A percentile compares a stretch with the other conserved stretches of the same genome.
Conservation (phyloP, 2,888 invertebrate species). For the Aphrophora alni region DNA sequence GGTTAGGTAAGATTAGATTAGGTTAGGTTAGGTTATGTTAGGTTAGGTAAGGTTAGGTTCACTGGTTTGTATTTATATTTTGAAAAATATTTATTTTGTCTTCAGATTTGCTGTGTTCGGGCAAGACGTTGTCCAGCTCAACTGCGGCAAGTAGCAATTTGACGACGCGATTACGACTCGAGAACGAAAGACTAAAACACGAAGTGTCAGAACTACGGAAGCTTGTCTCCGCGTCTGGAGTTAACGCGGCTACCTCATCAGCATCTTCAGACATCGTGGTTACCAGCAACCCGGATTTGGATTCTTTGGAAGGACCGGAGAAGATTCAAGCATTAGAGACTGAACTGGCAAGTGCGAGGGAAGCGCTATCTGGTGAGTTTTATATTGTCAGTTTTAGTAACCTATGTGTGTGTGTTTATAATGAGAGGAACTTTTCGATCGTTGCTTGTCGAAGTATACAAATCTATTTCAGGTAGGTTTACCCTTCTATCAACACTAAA, state of each 20-base stretch:
- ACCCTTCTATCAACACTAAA: no score
- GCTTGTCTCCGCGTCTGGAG: constrained; percentile 59
- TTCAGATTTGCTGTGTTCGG: constrained; percentile 19
- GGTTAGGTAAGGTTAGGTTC: no score
- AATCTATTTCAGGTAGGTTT: no score
- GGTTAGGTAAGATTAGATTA: no score
- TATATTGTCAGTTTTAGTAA: no score
- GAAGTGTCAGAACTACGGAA: constrained; percentile 73
- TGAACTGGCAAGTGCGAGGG: constrained; percentile 78
- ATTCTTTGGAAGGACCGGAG: constrained; percentile 55
- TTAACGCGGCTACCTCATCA: constrained; percentile 63
- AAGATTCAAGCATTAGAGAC: constrained; percentile 69
- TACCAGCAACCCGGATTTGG: constrained; percentile 35
- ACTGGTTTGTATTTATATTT: no score
- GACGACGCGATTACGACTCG: constrained; percentile 69
- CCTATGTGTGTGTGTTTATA: no score
- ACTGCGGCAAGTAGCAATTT: constrained; percentile 37
- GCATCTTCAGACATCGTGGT: constrained; percentile 26
- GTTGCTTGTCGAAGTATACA: no score
- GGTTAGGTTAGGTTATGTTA: no score
- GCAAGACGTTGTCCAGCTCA: constrained; percentile 3
- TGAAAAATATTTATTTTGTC: background rate
- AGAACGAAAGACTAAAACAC: constrained; percentile 79
- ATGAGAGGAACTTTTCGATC: no score
- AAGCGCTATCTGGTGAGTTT: constrained; percentile 68